Percentiles rank a stretch among this genome's conserved stretches.
Conservation (phyloP, 1,140 invertebrate species). For the Rhynchophorus ferrugineus region DNA sequence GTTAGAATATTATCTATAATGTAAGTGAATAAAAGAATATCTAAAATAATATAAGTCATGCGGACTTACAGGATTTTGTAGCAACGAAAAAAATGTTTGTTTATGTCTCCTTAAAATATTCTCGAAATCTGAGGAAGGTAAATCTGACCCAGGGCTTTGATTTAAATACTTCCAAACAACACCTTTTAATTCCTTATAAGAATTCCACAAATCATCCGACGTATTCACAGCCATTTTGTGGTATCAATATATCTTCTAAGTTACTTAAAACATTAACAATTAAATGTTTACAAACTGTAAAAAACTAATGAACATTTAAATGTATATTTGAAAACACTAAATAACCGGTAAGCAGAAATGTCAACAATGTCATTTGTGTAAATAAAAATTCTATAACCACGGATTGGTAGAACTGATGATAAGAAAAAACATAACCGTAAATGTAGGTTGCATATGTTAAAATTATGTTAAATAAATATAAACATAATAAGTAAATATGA, state of each 20-base stretch:
- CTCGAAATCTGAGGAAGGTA: constrained; percentile 70
- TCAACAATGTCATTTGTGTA: background rate
- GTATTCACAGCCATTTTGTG: constrained; percentile 5
- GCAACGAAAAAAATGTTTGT: constrained; percentile 78
- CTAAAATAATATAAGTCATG: background rate
- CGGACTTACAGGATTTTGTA: constrained; percentile 77
- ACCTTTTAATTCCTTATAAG: constrained; percentile 71
- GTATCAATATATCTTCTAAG: too few relatives aligned
- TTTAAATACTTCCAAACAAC: constrained; percentile 66
- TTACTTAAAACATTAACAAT: too few relatives aligned
- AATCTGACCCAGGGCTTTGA: constrained; percentile 49
- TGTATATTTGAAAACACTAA: background rate
- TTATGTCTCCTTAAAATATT: constrained; percentile 70
- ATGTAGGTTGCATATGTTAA: too few relatives aligned
- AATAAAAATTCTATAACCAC: too few relatives aligned
- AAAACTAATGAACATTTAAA: too few relatives aligned
- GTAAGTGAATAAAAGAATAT: too few relatives aligned
- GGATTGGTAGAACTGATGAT: too few relatives aligned
- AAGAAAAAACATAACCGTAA: too few relatives aligned
- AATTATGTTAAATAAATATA: too few relatives aligned
- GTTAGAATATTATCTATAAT: too few relatives aligned
- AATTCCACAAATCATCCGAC: constrained; percentile 74
- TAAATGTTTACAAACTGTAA: background rate
- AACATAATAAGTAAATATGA: too few relatives aligned
- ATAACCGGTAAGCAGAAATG: background rate